Conservation (phyloP, 2,113 vertebrate genomes). For the Rhineura floridana region DNA sequence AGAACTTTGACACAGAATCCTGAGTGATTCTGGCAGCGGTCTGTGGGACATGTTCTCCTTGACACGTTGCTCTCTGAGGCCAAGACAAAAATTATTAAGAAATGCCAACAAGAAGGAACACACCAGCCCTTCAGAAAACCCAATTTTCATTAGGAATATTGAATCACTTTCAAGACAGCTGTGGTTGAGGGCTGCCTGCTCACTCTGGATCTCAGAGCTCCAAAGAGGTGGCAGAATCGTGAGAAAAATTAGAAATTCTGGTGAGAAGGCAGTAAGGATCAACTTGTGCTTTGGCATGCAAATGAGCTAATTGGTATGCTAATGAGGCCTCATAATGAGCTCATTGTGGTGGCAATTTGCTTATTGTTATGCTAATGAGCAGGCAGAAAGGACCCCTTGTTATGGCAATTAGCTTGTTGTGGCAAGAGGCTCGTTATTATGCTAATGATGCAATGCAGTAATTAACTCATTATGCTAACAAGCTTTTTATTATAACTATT, state of each 20-base stretch:
- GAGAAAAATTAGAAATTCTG: neutral
- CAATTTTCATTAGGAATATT: neutral
- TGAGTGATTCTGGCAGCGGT: no score
- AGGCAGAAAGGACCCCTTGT: constrained; percentile 6
- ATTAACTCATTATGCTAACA: constrained; percentile 34
- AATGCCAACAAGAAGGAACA: neutral
- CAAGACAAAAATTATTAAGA: neutral
- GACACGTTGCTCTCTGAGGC: neutral
- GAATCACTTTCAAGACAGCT: neutral
- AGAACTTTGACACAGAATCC: neutral
- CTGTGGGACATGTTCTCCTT: neutral
- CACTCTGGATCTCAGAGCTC: neutral
- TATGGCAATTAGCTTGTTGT: constrained; percentile 38
- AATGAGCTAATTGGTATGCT: constrained; percentile 33
- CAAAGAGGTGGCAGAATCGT: neutral
- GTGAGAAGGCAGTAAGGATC: neutral
- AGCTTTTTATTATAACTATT: constrained; percentile 4
- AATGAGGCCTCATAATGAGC: constrained; percentile 33
- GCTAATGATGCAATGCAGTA: constrained; percentile 21
- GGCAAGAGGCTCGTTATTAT: constrained; percentile 40
- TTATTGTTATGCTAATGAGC: constrained; percentile 40
- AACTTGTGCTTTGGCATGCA: constrained; percentile 14
- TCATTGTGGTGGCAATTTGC: constrained; percentile 17
- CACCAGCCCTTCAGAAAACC: neutral
- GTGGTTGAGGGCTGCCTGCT: neutral